phyloP scores from a whole-genome alignment of 2,888 invertebrate species.

The Pseudococcus jackbeardsleyi region DNA sequence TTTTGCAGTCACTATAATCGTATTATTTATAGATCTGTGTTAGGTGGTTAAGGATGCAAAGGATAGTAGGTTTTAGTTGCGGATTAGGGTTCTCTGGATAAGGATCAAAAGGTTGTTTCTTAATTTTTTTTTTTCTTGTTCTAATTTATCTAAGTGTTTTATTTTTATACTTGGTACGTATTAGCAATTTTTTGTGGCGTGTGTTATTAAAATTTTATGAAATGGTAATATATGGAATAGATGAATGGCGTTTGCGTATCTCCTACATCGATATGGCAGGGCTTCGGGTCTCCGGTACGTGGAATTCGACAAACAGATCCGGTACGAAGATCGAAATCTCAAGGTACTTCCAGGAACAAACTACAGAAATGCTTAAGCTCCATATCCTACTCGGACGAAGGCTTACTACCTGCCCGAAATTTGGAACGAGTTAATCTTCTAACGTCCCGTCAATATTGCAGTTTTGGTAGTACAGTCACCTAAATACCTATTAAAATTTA shows the following conservation, averaged over 20 bases:
- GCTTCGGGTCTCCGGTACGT: slow-evolving; percentile 64
- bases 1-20: slow-evolving; percentile 42
- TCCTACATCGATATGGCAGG: slow-evolving; percentile 71
- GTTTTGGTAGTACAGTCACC: slow-evolving; percentile 93
- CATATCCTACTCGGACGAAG: slow-evolving; percentile 83
- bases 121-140: background rate
- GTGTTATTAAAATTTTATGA: slow-evolving; percentile 35
- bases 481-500: slow-evolving; percentile 62
- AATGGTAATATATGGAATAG: slow-evolving; percentile 71
- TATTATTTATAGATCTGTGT: slow-evolving; percentile 33
- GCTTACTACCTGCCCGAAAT: slow-evolving; percentile 70
- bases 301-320: slow-evolving; percentile 56
- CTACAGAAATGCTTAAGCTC: slow-evolving; percentile 93
- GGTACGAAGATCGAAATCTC: slow-evolving; percentile 65
- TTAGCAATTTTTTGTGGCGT: slow-evolving; percentile 43
- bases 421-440: slow-evolving; percentile 75
- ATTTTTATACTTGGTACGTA: background rate
- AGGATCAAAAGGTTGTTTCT: background rate
- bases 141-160: background rate
- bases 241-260: slow-evolving; percentile 84
- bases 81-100: background rate
- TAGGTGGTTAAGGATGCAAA: slow-evolving; percentile 24
- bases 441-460: slow-evolving; percentile 92
- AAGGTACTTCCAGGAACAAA: slow-evolving; percentile 74
- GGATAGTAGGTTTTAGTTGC: background rate